Base-by-base conservation (phyloP, 2,113 vertebrate species). In the Scortum barcoo region DNA sequence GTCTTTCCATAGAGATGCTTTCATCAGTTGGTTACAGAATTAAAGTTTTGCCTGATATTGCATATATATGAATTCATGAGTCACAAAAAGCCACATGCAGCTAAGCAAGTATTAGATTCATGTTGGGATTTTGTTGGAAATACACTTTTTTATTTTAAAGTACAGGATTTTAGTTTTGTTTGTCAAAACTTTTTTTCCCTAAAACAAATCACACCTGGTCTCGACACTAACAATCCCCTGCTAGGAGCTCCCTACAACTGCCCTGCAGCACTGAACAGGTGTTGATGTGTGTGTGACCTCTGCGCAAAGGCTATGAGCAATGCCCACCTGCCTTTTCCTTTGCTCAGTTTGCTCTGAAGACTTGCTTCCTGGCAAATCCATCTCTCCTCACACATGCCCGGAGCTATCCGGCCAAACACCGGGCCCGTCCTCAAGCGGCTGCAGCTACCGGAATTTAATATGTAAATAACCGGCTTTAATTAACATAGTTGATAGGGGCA, bases 401-500 rank as follows among this genome's bases (percentile, higher is more conserved):
- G 69, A 87, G 88, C 88, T 89, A 93, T 81, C 90, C 50, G 68
- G 92, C 92, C 86, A 84, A 85, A 78, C 89, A 74, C 76, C 80
- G 63, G 92, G 80, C 72, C 93, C 84, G 84, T 95, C 92, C 95
- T 94, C 92, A 87, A 97, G 96, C 94, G 96, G 96, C 87, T 81
- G 95, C 95, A 94, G 94, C 94, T 92, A 95, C 93, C 96, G 93
- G 96, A 97, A 97, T 97, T 96, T 97, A 97, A 98, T 96, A 98
- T 98, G 97, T 95, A 97, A 98, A 98, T 97, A 96, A 95, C 92
- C 94, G 92, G 14, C 90, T 94, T 96, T 98, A 97, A 98, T 99
- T 97, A 98, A 96, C 94, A 95, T 81, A 96, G 96, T 96, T 96
- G 96, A 97, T 96, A 95, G 95, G 92, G 89, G 95, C 92, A 94